Evolutionary conservation across 2,888 invertebrate species (phyloP), one percentile per base, ranked within the genome.

Genomic region (Diabrotica balteata): DNA sequence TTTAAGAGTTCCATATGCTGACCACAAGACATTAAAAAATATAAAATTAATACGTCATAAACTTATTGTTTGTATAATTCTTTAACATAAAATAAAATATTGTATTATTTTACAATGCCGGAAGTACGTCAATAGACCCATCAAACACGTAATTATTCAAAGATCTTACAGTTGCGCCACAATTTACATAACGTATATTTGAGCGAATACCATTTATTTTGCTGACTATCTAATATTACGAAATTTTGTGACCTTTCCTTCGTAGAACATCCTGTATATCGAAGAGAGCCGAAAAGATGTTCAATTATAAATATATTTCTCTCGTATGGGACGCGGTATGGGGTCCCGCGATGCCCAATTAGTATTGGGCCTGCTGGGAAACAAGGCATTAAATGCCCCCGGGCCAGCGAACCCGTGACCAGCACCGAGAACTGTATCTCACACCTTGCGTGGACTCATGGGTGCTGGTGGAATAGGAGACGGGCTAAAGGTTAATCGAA

Each of bases 281-380:
- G 62, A 54, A 62, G 47, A 54, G 49, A 43, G 47, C 54, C 68
- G 61, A 72, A 68, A 71, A 72, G 65, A 72, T 53, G 72, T 67
- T 70, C 74, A 75, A 75, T 74, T 73, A 76, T 72, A 47, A 47
- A 47, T 47, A 74, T 72, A 61, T 71, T 64, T 57, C 62, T 72
- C 73, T 71, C 52, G 68, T 74, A 74, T 69, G 70, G 70, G 67
- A 60, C 71, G 68, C 76, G 67, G 73, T 74, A 75, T 75, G 78
- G 74, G 78, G 75, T 73, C 74, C 73, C 72, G 66, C 73, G 72
- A 76, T 74, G 80, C 81, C 83, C 83, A 83, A 83, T 83, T 83
- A 83, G 83, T 82, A 79, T 76, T 76, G 78, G 79, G 75, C 82
- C 81, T 77, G 83, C 83, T 83, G 83, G 73, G 83, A 82, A 79